These are phyloP conservation scores for Anadara kagoshimensis DNA, from an alignment of 1,140 invertebrate genomes.

Conservation along the genomic window DNA sequence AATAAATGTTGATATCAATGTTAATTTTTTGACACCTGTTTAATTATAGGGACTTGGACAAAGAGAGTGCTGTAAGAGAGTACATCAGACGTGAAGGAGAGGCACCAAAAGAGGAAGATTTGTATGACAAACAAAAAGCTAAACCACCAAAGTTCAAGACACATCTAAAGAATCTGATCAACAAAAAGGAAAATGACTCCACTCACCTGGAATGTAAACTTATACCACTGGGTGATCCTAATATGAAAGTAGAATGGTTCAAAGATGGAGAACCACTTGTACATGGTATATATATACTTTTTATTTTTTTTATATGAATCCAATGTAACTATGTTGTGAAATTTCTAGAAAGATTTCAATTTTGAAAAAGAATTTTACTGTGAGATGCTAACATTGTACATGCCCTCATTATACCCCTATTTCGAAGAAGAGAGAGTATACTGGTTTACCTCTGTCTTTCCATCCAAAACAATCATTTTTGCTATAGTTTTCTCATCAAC, in stretches of 20 bases:
- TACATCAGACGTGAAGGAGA: slow-evolving; percentile 64
- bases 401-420: too few relatives aligned
- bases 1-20: neutral
- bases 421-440: too few relatives aligned
- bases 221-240: slow-evolving; percentile 98
- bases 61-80: slow-evolving; percentile 61
- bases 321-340: too few relatives aligned
- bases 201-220: slow-evolving; percentile 97
- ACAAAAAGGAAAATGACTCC: slow-evolving; percentile 91
- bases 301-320: too few relatives aligned
- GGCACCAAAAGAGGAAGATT: slow-evolving; percentile 63
- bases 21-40: neutral
- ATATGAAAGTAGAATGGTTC: slow-evolving; percentile 98
- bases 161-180: slow-evolving; percentile 91
- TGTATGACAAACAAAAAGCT: slow-evolving; percentile 66
- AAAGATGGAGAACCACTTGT: slow-evolving; percentile 95
- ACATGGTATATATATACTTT: slow-evolving; percentile 80
- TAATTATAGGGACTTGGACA: slow-evolving; percentile 48
- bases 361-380: too few relatives aligned
- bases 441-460: too few relatives aligned
- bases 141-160: slow-evolving; percentile 92
- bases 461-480: too few relatives aligned
- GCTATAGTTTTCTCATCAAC: too few relatives aligned
- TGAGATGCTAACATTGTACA: too few relatives aligned
- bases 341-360: too few relatives aligned